Percentiles rank a stretch among this genome's conserved stretches.
Conservation (phyloP, 2,797 vertebrate species). For the Cheirogaleus major region DNA sequence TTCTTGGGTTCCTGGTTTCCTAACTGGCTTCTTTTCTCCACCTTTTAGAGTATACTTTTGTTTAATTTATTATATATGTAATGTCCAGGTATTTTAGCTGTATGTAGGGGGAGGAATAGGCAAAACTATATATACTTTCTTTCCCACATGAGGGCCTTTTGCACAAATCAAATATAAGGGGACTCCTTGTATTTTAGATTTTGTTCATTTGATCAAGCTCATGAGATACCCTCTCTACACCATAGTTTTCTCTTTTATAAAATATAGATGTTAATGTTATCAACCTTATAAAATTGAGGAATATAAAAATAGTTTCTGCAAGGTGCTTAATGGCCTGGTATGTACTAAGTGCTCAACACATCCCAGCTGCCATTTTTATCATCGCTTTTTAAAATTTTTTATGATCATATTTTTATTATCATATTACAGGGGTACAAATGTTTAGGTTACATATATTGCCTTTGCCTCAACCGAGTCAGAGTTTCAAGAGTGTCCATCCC, state of each 20-base stretch:
- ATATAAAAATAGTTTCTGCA: not conserved
- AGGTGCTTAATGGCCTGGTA: not conserved
- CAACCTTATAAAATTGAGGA: not conserved
- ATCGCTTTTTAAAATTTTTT: too few relatives aligned
- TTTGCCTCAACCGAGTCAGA: too few relatives aligned
- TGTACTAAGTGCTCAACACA: not conserved
- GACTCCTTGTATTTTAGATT: not conserved
- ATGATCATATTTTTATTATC: too few relatives aligned
- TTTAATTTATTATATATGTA: not conserved
- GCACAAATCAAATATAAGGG: not conserved
- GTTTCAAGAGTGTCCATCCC: too few relatives aligned
- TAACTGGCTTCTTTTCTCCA: not conserved
- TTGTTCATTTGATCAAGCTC: not conserved
- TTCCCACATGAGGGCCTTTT: not conserved
- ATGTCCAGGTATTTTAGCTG: not conserved
- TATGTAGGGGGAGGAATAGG: not conserved
- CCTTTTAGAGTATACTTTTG: not conserved
- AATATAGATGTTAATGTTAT: not conserved
- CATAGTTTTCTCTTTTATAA: not conserved
- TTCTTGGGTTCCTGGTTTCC: not conserved
- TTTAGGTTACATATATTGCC: too few relatives aligned
- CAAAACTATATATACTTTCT: not conserved
- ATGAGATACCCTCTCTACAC: not conserved
- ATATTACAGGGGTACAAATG: too few relatives aligned
- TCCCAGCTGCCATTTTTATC: not conserved